A percentile compares a stretch with the other conserved stretches of the same genome.
Conservation (phyloP, 2,113 vertebrate species). For the Suncus etruscus region DNA sequence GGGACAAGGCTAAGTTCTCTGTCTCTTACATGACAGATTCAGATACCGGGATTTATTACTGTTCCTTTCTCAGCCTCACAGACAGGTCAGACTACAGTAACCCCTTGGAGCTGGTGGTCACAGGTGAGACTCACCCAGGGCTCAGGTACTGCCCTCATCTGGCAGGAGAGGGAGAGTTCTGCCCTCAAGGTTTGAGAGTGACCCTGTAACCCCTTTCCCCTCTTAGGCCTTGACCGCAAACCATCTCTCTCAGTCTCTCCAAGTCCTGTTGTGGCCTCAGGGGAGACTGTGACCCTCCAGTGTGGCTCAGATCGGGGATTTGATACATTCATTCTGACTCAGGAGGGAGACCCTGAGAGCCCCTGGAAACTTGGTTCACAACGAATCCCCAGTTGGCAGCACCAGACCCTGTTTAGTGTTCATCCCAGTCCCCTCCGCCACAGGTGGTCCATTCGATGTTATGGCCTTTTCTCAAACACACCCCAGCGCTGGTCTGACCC, state of each 20-base stretch:
- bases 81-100: fast-evolving
- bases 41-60: fast-evolving
- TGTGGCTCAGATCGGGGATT: fast-evolving
- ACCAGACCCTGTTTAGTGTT: background rate
- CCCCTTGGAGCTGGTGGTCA: too few relatives aligned
- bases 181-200: too few relatives aligned
- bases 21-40: fast-evolving
- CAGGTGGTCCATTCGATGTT: background rate
- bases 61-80: fast-evolving
- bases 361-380: fast-evolving
- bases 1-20: fast-evolving
- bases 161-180: too few relatives aligned
- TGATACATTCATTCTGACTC: fast-evolving
- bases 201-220: background rate
- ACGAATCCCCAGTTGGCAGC: fast-evolving
- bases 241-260: slow-evolving; percentile 30
- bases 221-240: fast-evolving
- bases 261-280: background rate
- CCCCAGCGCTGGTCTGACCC: background rate
- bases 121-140: background rate
- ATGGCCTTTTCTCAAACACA: fast-evolving
- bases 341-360: background rate
- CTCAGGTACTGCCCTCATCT: too few relatives aligned
- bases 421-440: background rate
- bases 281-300: background rate